A percentile compares a stretch with the other conserved stretches of the same genome.
These are phyloP conservation scores for Mycogona germanica DNA, from an alignment of 2,888 invertebrate species.

Conservation along the genomic window DNA sequence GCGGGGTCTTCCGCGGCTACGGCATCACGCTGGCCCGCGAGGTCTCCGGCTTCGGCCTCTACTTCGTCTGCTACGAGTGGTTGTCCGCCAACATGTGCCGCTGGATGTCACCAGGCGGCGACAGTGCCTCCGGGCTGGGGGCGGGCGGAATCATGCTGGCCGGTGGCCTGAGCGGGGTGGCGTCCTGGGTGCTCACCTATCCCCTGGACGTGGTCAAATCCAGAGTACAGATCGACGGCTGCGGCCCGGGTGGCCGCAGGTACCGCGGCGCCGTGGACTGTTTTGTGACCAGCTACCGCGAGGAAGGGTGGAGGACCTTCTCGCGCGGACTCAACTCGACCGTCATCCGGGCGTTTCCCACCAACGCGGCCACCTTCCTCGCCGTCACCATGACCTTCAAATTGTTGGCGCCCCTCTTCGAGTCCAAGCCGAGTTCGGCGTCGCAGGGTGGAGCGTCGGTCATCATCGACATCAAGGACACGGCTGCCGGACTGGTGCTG, in stretches of 20 bases:
- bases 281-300: constrained; percentile 49
- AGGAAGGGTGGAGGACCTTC: constrained; percentile 59
- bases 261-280: constrained; percentile 65
- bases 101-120: background rate
- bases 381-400: constrained; percentile 69
- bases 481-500: background rate
- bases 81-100: background rate
- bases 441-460: background rate
- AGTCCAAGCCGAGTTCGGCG: background rate
- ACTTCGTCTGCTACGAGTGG: constrained; percentile 73
- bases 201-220: constrained; percentile 87
- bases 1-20: constrained; percentile 61
- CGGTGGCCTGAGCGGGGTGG: constrained; percentile 72
- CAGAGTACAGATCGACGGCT: constrained; percentile 51
- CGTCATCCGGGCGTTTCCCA: constrained; percentile 74
- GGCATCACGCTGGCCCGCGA: constrained; percentile 63
- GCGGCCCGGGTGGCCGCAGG: constrained; percentile 32
- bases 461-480: background rate
- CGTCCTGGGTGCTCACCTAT: constrained; percentile 75
- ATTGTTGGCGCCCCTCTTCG: constrained; percentile 25
- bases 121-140: constrained; percentile 9
- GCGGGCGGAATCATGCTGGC: constrained; percentile 49
- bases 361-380: constrained; percentile 83
- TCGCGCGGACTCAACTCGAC: constrained; percentile 64
- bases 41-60: constrained; percentile 68